Base-by-base conservation (phyloP, 2,888 invertebrate genomes). In the Bombyx huttoni region DNA sequence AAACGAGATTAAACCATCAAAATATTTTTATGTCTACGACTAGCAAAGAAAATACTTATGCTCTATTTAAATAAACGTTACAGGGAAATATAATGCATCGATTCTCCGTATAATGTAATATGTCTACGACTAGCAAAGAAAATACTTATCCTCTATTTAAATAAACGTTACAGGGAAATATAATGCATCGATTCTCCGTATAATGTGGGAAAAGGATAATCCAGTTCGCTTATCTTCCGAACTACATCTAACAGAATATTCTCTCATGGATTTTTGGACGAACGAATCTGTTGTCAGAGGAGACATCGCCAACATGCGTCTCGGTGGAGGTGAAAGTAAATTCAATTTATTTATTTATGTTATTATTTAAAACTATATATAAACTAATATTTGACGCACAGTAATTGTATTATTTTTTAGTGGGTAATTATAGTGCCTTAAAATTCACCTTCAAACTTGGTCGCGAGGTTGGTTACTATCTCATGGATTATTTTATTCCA, bases 401-500 rank as follows among this genome's bases (percentile, higher is more conserved):
- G 24, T 24, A 24, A 24, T 24, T 24, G 1, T 24, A 24, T 24
- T 24, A 40, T 40, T 40, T 40, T 40, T 12, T 40, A 94, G 95
- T 93, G 64, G 96, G 95, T 33, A 94, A 95, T 74, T 96, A 94
- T 78, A 96, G 95, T 68, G 91, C 93, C 0, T 87, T 95, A 13
- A 92, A 92, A 54, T 94, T 96, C 67, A 92, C 93, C 3, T 94
- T 96, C 64, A 92, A 93, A 67, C 78, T 96, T 49, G 92, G 92
- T 0, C 91, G 95, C 49, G 95, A 95, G 83, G 94, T 95, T 59
- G 96, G 96, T 34, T 96, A 94, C 73, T 96, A 96, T 73, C 89
- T 96, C 57, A 94, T 96, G 93, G 96, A 96, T 67, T 96, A 95
- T 72, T 96, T 95, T 63, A 91, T 96, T 57, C 96, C 96, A 3